Evolutionary conservation across 2,888 invertebrate genomes (phyloP), one percentile per base, ranked within the genome.

Genomic region (Volucella inanis): DNA sequence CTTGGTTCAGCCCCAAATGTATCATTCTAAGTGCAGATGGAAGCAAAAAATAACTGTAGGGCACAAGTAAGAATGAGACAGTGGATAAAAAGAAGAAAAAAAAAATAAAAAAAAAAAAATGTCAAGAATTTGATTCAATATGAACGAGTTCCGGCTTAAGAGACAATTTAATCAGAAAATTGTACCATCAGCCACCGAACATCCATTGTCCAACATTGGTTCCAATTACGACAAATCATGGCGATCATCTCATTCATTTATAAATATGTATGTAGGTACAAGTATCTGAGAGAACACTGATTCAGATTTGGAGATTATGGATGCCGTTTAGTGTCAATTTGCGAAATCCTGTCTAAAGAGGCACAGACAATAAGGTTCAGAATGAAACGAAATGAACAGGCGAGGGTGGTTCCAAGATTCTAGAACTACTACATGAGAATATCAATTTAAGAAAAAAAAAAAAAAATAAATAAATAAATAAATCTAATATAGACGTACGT

Each of bases 121-220:
- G 50, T 65, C 71, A 81, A 74, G 85, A 84, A 86, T 86, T 86
- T 68, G 52, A 82, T 82, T 86, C 77, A 82, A 79, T 79, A 87
- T 77, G 78, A 87, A 87, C 84, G 87, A 87, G 87, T 87, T 87
- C 87, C 87, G 87, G 87, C 87, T 87, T 87, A 84, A 87, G 87
- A 87, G 87, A 87, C 87, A 87, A 87, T 87, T 87, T 87, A 87
- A 87, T 87, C 87, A 87, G 87, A 87, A 87, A 87, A 87, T 87
- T 87, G 86, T 83, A 71, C 83, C 77, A 77, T 86, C 81, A 82
- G 65, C 71, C 82, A 77, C 82, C 86, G 74, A 81, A 75, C 64
- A 72, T 41, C 84, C 71, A 87, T 87, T 86, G 86, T 86, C 74
- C 86, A 82, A 68, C 86, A 82, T 86, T 82, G 87, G 83, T 87